Evolutionary conservation across 2,888 invertebrate species (phyloP), one percentile per base, ranked within the genome.

Genomic region (Amphipoea lucens): DNA sequence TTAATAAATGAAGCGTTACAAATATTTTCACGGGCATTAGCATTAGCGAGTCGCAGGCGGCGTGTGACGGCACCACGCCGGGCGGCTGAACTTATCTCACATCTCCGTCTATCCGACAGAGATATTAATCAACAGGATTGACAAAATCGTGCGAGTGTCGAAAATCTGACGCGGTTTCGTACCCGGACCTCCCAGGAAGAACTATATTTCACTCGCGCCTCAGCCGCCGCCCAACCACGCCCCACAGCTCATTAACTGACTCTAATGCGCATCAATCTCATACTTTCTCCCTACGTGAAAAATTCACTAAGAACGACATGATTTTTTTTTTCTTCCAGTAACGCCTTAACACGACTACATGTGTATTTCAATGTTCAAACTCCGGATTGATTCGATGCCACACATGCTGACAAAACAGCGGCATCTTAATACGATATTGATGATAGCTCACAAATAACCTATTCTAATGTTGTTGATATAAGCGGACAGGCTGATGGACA

Each of bases 81-180:
- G 81, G 90, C 88, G 85, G 84, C 77, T 87, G 84, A 66, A 81
- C 90, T 92, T 94, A 95, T 95, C 95, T 90, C 82, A 86, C 91
- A 95, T 95, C 94, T 93, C 91, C 82, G 91, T 91, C 92, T 92
- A 92, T 90, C 87, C 88, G 92, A 92, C 90, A 88, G 90, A 94
- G 95, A 96, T 95, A 96, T 96, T 94, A 95, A 96, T 96, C 96
- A 95, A 92, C 90, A 84, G 88, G 93, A 94, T 96, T 95, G 96
- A 96, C 96, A 96, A 96, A 96, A 96, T 96, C 95, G 95, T 96
- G 95, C 95, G 90, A 94, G 96, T 96, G 96, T 96, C 96, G 96
- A 96, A 96, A 96, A 95, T 96, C 91, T 94, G 95, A 94, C 93
- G 94, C 92, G 92, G 93, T 90, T 88, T 89, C 83, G 91, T 92